phyloP scores from a whole-genome alignment of 53 echinoderm and acorn worm genomes.

The Actinopyga echinites region DNA sequence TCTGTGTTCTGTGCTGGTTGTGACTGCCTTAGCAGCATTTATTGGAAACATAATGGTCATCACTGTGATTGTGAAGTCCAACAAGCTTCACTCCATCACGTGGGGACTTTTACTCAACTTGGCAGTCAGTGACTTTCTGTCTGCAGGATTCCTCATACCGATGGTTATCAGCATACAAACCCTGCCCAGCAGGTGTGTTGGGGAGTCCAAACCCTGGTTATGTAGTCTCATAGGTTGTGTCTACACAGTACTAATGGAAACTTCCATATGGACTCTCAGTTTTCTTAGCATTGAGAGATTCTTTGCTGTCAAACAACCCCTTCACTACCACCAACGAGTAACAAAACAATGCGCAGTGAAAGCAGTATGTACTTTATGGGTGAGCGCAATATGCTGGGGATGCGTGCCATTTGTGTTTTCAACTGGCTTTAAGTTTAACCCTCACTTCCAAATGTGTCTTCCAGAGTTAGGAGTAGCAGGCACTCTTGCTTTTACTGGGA shows the following conservation, averaged over 20 bases:
- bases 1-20: constrained; percentile 17
- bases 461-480: constrained; percentile 55
- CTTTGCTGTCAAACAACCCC: constrained; percentile 81
- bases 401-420: constrained; percentile 61
- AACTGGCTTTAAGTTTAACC: constrained; percentile 57
- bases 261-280: constrained; percentile 82
- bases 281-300: constrained; percentile 77
- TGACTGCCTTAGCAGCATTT: constrained; percentile 65
- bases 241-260: constrained; percentile 61
- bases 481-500: constrained; percentile 53
- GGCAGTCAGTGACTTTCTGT: constrained; percentile 67
- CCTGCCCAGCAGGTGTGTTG: too few species aligned
- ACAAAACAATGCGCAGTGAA: constrained; percentile 53
- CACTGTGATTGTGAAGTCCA: constrained; percentile 62
- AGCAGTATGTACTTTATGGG: constrained; percentile 61
- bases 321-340: constrained; percentile 80
- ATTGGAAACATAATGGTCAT: constrained; percentile 71
- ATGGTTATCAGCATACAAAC: constrained; percentile 62
- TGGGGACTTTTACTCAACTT: constrained; percentile 81
- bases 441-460: constrained; percentile 70
- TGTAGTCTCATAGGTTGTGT: constrained; percentile 70
- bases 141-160: constrained; percentile 70
- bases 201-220: constrained; percentile 32
- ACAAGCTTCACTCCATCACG: constrained; percentile 88
- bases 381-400: constrained; percentile 50